Evolutionary conservation across 2,113 vertebrate genomes (phyloP).

Genomic region (Electrona antarctica): DNA sequence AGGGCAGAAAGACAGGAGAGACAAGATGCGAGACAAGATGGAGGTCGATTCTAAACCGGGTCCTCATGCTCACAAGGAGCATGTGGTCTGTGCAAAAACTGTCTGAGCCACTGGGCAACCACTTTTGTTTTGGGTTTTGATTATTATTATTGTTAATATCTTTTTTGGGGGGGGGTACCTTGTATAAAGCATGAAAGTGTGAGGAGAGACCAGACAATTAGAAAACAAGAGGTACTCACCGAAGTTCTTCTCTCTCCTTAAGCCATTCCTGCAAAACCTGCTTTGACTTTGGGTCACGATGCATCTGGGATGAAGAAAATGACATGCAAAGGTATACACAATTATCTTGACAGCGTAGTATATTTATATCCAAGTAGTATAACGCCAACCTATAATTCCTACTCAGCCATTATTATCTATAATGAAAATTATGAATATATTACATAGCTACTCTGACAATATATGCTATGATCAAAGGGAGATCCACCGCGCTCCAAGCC

Average conservation of each 20-base stretch:
- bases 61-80: too few relatives aligned
- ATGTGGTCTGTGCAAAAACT: too few relatives aligned
- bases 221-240: slow-evolving; percentile 61
- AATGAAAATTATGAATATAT: too few relatives aligned
- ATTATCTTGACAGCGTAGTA: too few relatives aligned
- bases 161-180: neutral
- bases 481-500: too few relatives aligned
- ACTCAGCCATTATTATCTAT: too few relatives aligned
- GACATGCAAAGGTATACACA: neutral
- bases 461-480: too few relatives aligned
- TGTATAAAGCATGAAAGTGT: too few relatives aligned
- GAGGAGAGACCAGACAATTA: neutral
- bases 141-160: neutral
- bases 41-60: neutral
- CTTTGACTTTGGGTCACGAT: slow-evolving; percentile 77
- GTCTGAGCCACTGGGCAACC: too few relatives aligned
- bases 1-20: neutral
- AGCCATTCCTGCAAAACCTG: slow-evolving; percentile 83
- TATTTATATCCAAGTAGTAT: too few relatives aligned
- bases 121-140: neutral
- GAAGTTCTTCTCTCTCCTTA: slow-evolving; percentile 83
- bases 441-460: too few relatives aligned
- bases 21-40: neutral
- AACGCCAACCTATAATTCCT: too few relatives aligned
- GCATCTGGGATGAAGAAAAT: slow-evolving; percentile 62